phyloP scores from a whole-genome alignment of 2,888 invertebrate genomes.

The Drosophila paranaensis region DNA sequence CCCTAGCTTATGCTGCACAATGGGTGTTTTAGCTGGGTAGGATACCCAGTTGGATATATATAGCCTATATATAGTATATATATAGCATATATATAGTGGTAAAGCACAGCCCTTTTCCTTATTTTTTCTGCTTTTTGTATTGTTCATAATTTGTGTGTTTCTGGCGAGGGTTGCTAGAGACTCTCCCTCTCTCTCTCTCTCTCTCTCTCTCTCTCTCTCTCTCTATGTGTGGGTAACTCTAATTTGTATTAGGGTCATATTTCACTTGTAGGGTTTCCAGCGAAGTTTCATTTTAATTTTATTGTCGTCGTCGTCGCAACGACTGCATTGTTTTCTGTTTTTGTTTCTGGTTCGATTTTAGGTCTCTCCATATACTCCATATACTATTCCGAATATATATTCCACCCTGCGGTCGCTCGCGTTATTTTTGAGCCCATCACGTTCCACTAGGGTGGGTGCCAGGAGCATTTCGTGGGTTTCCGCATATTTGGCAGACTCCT shows the following conservation, averaged over 20 bases:
- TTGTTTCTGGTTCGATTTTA: conserved; percentile 39
- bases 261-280: conserved; percentile 83
- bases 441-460: conserved; percentile 31
- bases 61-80: neutral
- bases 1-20: too few relatives aligned
- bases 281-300: conserved; percentile 81
- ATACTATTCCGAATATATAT: conserved; percentile 14
- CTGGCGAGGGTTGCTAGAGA: conserved; percentile 61
- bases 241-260: conserved; percentile 83
- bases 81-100: neutral
- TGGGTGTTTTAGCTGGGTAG: neutral
- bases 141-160: conserved; percentile 50
- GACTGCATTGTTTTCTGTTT: conserved; percentile 49
- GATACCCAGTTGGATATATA: neutral
- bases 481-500: conserved; percentile 39
- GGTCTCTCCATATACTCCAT: conserved; percentile 13
- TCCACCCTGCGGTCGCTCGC: conserved; percentile 58
- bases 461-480: conserved; percentile 59
- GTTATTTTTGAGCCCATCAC: conserved; percentile 25
- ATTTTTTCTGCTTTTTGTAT: conserved; percentile 12
- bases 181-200: neutral
- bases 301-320: conserved; percentile 58
- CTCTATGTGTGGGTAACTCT: conserved; percentile 40
- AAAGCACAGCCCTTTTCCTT: conserved; percentile 21
- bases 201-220: too few relatives aligned